Conservation (phyloP, 2,888 invertebrate genomes). For the Pteria penguin region DNA sequence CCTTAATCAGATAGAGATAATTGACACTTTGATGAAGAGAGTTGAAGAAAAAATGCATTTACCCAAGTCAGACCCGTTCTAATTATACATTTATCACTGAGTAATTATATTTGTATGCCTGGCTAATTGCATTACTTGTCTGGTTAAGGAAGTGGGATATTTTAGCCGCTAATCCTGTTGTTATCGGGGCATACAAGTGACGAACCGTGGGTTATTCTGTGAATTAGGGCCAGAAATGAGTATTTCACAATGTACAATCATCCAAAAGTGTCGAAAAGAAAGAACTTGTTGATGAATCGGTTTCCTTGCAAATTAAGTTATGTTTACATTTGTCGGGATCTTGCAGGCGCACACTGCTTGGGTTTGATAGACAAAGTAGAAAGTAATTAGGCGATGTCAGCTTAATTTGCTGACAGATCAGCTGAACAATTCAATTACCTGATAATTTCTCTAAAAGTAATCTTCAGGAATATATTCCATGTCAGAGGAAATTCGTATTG, state of each 20-base stretch:
- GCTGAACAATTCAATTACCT: not conserved
- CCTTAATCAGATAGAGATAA: too few species aligned
- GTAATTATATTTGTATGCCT: conserved; percentile 25
- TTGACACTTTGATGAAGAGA: conserved; percentile 32
- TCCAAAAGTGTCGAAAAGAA: conserved; percentile 9
- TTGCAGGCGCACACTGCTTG: conserved; percentile 17
- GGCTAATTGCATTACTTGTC: conserved; percentile 35
- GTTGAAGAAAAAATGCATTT: conserved; percentile 25
- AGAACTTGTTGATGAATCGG: conserved; percentile 42
- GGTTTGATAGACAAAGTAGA: conserved; percentile 1
- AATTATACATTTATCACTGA: conserved; percentile 34
- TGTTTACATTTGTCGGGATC: conserved; percentile 32
- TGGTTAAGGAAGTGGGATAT: conserved; percentile 20
- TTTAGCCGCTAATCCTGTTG: not conserved
- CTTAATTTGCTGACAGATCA: conserved; percentile 11
- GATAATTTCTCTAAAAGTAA: not conserved
- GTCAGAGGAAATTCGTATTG: too few species aligned
- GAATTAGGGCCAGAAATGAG: conserved; percentile 27
- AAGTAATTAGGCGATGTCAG: conserved; percentile 29
- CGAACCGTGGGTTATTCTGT: not conserved
- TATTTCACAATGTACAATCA: conserved; percentile 28
- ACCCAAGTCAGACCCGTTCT: conserved; percentile 27
- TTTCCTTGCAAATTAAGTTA: conserved; percentile 42
- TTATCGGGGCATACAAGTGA: not conserved
- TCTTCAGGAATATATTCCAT: not conserved